Conservation (phyloP, 1,140 invertebrate species). For the Limonius californicus region DNA sequence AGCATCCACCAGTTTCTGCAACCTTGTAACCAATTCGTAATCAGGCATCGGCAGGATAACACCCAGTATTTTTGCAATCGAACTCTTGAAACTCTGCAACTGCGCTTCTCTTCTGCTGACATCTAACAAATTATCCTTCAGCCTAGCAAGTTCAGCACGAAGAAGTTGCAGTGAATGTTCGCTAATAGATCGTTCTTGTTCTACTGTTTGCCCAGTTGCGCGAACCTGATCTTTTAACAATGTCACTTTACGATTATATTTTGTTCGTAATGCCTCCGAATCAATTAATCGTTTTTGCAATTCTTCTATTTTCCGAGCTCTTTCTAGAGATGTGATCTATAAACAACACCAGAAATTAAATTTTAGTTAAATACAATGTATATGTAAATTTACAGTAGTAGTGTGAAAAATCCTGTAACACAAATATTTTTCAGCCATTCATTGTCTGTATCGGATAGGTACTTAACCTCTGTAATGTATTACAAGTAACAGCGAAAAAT, state of each 20-base stretch:
- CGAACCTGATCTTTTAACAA: constrained; percentile 67
- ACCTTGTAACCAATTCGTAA: constrained; percentile 69
- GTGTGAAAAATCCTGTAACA: too few relatives aligned
- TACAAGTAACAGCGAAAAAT: too few relatives aligned
- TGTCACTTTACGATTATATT: constrained; percentile 67
- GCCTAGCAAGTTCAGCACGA: constrained; percentile 66
- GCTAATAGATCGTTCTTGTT: constrained; percentile 65
- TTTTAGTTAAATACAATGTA: too few relatives aligned
- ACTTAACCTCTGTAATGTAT: too few relatives aligned
- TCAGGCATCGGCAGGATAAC: constrained; percentile 66
- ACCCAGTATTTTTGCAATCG: constrained; percentile 63
- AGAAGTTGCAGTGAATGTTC: constrained; percentile 64
- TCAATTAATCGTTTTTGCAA: constrained; percentile 71
- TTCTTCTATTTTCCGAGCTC: constrained; percentile 78
- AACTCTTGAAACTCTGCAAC: constrained; percentile 65
- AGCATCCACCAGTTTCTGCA: constrained; percentile 72
- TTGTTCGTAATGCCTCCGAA: constrained; percentile 64
- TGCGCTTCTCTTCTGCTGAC: constrained; percentile 69
- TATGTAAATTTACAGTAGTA: too few relatives aligned
- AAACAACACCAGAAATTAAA: constrained; percentile 20
- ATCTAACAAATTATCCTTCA: constrained; percentile 68
- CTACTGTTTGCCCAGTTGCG: constrained; percentile 59
- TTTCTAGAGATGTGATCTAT: constrained; percentile 75
- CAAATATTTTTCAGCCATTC: too few relatives aligned
- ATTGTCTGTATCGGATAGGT: too few relatives aligned